phyloP scores from a whole-genome alignment of 2,888 invertebrate species.

The Harpalus rubripes region DNA sequence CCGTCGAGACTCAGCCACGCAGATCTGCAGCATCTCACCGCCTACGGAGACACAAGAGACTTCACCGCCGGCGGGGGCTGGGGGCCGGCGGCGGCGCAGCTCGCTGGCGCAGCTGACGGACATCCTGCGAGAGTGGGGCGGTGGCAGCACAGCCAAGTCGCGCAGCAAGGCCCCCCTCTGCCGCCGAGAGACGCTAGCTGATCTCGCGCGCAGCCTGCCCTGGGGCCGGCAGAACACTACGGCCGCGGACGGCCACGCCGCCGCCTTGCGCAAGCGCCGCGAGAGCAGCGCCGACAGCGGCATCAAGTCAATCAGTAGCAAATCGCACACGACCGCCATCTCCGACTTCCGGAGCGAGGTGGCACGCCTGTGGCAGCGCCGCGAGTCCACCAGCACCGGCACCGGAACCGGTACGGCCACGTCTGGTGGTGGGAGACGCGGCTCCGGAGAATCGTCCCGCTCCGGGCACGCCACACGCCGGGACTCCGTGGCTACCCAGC shows the following conservation, averaged over 20 bases:
- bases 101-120: conserved; percentile 94
- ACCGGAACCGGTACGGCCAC: conserved; percentile 69
- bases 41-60: conserved; percentile 86
- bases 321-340: conserved; percentile 82
- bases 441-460: conserved; percentile 84
- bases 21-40: conserved; percentile 91
- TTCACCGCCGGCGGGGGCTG: conserved; percentile 83
- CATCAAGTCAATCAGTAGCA: conserved; percentile 84
- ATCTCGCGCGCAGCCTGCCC: conserved; percentile 90
- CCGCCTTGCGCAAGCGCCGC: conserved; percentile 84
- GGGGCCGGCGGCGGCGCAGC: conserved; percentile 88
- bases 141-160: conserved; percentile 80
- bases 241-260: conserved; percentile 78
- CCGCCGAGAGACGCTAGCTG: conserved; percentile 92
- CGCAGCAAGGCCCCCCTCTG: conserved; percentile 85
- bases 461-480: conserved; percentile 79
- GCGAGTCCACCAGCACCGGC: conserved; percentile 78
- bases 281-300: conserved; percentile 94
- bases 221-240: conserved; percentile 86
- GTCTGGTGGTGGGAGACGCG: conserved; percentile 77
- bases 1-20: conserved; percentile 93
- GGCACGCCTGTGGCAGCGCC: conserved; percentile 84
- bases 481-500: conserved; percentile 80
- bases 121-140: conserved; percentile 92
- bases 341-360: conserved; percentile 86